Base-by-base conservation (phyloP, 2,113 vertebrate genomes). In the Pelodiscus sinensis region DNA sequence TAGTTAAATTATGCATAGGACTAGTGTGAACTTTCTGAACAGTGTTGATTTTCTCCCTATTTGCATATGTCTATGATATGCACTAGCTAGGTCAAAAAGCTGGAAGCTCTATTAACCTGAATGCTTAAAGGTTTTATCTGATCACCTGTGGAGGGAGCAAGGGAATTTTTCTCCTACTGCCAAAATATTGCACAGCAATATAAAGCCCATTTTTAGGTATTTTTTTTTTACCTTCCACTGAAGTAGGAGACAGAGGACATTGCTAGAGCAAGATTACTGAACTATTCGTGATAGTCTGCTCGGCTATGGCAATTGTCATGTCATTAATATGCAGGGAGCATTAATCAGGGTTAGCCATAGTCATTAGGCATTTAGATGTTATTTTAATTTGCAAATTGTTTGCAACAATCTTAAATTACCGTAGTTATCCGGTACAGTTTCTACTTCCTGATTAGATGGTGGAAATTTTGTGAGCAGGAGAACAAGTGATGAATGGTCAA, bases 31-130 rank as follows among this genome's bases (percentile, higher is more conserved):
- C 4, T 21, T 21, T 29, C 12, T 44, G 79, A 16, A 35, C 62
- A 29, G 7, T 25, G 16, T 19, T n/a, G 16, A 68, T 16, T 65
- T 65, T 65, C 54, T 22, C 22, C 19, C 31, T 9, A 0, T 9
- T 5, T 5, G 35, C 77, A 52, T 19, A 51, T 14, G 3, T 0
- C 21, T 1, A 27, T 8, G 12, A 77, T 25, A 60, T 80, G 58
- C 75, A 29, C 18, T 80, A 25, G 4, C 0, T 82, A 57, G 71
- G 60, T 57, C 51, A 88, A 60, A 86, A 68, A 0, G 0, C 60
- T 14, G 84, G 54, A 73, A 80, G 3, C 22, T 44, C 2, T 9
- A 52, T 81, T 81, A 71, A 29, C 88, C 10, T 22, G 44, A 21
- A 50, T 75, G 71, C 71, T 50, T 75, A 35, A 44, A 38, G 38